Evolutionary conservation across 2,113 vertebrate genomes (phyloP).

Genomic region (Piliocolobus tephrosceles): DNA sequence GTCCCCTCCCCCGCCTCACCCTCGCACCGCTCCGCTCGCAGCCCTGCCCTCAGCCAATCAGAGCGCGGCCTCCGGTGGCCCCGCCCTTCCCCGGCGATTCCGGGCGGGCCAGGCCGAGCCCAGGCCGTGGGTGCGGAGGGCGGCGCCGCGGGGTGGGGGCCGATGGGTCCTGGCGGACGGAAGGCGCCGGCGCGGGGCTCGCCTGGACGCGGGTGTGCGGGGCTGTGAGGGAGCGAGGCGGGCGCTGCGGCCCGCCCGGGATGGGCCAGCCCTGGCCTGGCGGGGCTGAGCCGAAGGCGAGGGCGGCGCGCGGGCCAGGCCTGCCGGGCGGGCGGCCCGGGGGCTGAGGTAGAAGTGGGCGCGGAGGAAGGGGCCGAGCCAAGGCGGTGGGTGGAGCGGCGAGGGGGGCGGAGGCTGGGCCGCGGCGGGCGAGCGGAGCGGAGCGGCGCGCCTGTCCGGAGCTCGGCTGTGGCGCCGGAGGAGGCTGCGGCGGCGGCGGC

Average conservation of each 20-base stretch:
- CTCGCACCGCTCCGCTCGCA: background rate
- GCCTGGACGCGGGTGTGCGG: background rate
- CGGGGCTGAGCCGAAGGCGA: conserved; percentile 61
- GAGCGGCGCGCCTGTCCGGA: conserved; percentile 63
- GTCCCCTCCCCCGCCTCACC: no score
- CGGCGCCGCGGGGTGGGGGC: conserved; percentile 58
- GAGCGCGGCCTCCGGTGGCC: background rate
- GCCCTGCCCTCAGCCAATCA: conserved; percentile 56
- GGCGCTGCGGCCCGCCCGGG: conserved; percentile 46
- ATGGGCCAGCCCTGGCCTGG: conserved; percentile 64
- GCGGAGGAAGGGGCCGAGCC: conserved; percentile 77
- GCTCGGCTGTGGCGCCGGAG: conserved; percentile 54
- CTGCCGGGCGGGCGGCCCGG: conserved; percentile 53
- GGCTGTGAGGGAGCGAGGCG: background rate
- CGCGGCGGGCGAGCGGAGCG: conserved; percentile 52
- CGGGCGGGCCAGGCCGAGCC: conserved; percentile 42
- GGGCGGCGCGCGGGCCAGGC: conserved; percentile 39
- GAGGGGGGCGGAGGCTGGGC: conserved; percentile 74
- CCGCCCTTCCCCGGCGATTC: conserved; percentile 58
- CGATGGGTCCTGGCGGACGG: conserved; percentile 45
- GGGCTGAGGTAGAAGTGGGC: conserved; percentile 70
- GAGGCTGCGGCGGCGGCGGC: conserved; percentile 70
- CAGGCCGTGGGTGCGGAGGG: conserved; percentile 60
- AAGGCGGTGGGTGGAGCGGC: conserved; percentile 72
- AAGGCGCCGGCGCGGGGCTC: background rate